Conservation (phyloP, 2,888 invertebrate genomes). For the Spilosoma lubricipeda region DNA sequence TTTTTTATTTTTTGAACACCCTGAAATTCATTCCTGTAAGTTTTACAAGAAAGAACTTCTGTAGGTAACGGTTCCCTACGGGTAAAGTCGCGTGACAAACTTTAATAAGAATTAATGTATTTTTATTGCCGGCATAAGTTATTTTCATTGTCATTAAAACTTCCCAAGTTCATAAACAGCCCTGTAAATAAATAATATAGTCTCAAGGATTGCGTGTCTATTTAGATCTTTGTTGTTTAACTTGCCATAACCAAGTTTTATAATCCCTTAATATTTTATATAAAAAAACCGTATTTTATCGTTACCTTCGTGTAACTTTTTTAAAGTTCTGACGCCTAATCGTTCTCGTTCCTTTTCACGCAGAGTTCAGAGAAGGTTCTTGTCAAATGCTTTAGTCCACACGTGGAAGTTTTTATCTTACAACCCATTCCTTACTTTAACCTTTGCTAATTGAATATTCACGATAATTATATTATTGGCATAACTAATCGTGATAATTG, state of each 20-base stretch:
- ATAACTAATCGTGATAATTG: constrained; percentile 27
- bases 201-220: constrained; percentile 70
- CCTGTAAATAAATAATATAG: constrained; percentile 74
- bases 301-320: constrained; percentile 15
- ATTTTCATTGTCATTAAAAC: constrained; percentile 77
- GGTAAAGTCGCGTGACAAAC: constrained; percentile 72
- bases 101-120: constrained; percentile 74
- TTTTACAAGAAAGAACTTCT: constrained; percentile 26
- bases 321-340: background rate
- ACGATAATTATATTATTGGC: constrained; percentile 21
- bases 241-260: constrained; percentile 57
- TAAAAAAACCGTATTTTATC: constrained; percentile 40
- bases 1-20: constrained; percentile 13
- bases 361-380: background rate
- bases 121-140: constrained; percentile 73
- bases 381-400: background rate
- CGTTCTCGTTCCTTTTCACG: background rate
- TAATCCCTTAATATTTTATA: constrained; percentile 52
- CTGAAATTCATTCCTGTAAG: constrained; percentile 31
- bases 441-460: constrained; percentile 3
- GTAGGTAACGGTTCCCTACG: constrained; percentile 24
- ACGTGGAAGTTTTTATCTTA: background rate
- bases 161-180: constrained; percentile 76
- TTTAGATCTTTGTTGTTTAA: constrained; percentile 54
- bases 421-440: background rate